Percentiles rank a stretch among this genome's conserved stretches.
Conservation (phyloP, 2,113 vertebrate species). For the Maylandia zebra region DNA sequence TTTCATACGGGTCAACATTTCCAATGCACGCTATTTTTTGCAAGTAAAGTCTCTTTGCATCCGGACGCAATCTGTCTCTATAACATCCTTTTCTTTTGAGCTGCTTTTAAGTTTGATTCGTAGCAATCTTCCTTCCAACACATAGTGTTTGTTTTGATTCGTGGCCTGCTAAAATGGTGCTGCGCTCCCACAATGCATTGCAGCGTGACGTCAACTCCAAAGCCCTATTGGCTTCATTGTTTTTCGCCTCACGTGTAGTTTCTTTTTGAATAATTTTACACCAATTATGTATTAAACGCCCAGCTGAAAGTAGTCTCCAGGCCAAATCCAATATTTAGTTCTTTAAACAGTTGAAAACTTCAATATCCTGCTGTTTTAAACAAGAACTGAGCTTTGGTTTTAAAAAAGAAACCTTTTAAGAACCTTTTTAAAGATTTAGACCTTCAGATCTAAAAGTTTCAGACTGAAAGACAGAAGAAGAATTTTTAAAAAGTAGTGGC, state of each 20-base stretch:
- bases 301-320: neutral
- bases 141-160: neutral
- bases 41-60: neutral
- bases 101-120: neutral
- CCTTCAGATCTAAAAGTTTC: neutral
- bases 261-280: neutral
- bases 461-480: neutral
- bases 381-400: neutral
- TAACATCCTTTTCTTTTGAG: neutral
- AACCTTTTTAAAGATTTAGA: neutral
- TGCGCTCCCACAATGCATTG: neutral
- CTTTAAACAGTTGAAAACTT: neutral
- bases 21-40: accelerated
- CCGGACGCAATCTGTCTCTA: accelerated
- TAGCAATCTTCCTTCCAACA: neutral
- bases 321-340: neutral
- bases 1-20: neutral
- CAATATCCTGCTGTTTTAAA: neutral
- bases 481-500: neutral
- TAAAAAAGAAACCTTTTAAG: neutral
- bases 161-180: neutral
- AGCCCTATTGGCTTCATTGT: neutral
- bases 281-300: neutral
- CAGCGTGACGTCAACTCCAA: accelerated
- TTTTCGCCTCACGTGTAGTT: neutral